phyloP scores from a whole-genome alignment of 2,113 vertebrate species.

The Ptilorrhoa leucosticta region DNA sequence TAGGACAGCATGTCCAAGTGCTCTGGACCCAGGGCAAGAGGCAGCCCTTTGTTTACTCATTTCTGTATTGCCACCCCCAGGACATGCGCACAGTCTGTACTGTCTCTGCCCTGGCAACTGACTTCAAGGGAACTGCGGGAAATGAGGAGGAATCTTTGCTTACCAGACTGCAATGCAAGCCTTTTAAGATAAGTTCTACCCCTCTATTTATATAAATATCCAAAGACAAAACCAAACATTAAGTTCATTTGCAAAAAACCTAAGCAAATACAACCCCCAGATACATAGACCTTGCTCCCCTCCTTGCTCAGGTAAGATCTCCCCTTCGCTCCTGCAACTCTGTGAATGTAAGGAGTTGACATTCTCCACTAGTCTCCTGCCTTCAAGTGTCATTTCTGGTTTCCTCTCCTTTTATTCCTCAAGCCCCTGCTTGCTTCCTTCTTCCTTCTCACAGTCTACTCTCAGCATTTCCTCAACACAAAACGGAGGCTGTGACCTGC shows the following conservation, averaged over 20 bases:
- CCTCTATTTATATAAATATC: background rate
- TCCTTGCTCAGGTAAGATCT: background rate
- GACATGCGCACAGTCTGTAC: accelerated
- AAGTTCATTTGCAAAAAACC: background rate
- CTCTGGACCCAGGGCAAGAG: background rate
- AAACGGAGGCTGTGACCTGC: background rate
- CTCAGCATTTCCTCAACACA: background rate
- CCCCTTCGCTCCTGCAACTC: background rate
- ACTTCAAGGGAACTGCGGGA: background rate
- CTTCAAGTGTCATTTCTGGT: background rate
- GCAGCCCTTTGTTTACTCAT: background rate
- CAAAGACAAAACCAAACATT: background rate
- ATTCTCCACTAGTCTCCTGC: background rate
- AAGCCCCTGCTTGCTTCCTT: background rate
- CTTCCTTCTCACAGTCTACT: background rate
- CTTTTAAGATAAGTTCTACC: background rate
- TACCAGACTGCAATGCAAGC: background rate
- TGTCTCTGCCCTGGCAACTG: background rate
- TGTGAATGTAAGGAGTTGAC: background rate
- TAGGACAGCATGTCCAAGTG: background rate
- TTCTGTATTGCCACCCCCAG: background rate
- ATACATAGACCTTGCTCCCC: background rate
- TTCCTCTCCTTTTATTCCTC: background rate
- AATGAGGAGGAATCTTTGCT: background rate
- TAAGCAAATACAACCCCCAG: background rate